A percentile compares a stretch with the other conserved stretches of the same genome.
phyloP scores from a whole-genome alignment of 2,113 vertebrate genomes.

The Artemisiospiza belli region DNA sequence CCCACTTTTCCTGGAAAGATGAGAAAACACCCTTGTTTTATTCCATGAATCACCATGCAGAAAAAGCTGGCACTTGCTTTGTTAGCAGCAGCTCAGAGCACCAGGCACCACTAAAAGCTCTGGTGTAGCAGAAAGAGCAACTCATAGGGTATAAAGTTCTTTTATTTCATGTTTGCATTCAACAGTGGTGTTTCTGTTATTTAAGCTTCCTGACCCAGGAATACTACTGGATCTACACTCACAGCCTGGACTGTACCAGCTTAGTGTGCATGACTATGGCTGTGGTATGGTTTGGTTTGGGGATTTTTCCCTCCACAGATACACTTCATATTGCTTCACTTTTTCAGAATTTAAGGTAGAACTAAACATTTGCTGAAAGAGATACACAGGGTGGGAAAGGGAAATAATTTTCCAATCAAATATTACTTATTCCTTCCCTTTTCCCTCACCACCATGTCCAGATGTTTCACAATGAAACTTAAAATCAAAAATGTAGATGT shows the following conservation, averaged over 20 bases:
- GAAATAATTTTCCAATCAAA: neutral
- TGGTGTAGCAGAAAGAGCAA: neutral
- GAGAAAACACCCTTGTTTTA: neutral
- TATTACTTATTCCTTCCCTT: neutral
- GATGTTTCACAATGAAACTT: neutral
- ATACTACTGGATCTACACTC: neutral
- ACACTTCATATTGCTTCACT: neutral
- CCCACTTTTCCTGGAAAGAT: neutral
- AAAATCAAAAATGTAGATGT: neutral
- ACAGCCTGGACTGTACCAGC: neutral
- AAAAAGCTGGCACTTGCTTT: neutral
- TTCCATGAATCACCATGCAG: neutral
- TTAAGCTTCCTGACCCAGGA: neutral
- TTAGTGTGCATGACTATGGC: neutral
- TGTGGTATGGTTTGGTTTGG: neutral
- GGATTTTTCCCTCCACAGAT: fast-evolving
- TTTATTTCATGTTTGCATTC: neutral
- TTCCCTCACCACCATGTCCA: neutral
- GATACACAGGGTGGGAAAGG: neutral
- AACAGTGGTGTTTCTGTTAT: neutral
- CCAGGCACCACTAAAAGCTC: fast-evolving
- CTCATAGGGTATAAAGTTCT: neutral
- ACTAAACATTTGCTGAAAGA: neutral
- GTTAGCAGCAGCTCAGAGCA: neutral
- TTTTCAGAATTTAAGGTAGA: neutral